These are phyloP conservation scores for Smittia sp. DNA, from an alignment of 2,888 invertebrate genomes.

Conservation along the genomic window DNA sequence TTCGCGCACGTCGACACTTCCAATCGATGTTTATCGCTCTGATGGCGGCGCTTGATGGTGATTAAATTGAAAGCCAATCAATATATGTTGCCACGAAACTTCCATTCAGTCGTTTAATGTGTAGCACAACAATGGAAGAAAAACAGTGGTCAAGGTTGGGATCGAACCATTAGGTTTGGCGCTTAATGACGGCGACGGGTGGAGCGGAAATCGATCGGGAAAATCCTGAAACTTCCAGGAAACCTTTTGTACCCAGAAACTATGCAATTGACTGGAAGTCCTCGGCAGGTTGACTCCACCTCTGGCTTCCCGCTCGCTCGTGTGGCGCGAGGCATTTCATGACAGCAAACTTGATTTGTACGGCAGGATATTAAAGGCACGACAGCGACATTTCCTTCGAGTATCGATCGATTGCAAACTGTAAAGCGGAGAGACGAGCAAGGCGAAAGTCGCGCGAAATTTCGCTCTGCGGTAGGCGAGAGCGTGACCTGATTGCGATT, in stretches of 20 bases:
- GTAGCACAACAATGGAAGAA: not conserved
- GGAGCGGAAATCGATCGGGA: too few relatives aligned
- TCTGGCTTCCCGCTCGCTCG: not conserved
- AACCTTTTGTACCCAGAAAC: not conserved
- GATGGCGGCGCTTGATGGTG: not conserved
- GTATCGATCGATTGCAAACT: not conserved
- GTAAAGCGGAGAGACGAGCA: not conserved
- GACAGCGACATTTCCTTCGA: not conserved
- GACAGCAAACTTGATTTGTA: not conserved
- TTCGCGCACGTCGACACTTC: not conserved
- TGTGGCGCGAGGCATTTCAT: not conserved
- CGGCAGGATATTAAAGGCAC: constrained; percentile 1
- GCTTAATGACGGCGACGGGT: too few relatives aligned
- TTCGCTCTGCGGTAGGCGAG: not conserved
- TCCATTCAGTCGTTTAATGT: not conserved
- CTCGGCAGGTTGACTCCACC: not conserved
- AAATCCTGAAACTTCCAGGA: not conserved
- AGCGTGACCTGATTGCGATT: not conserved
- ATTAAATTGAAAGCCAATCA: constrained; percentile 10
- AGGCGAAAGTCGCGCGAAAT: not conserved
- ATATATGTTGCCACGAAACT: not conserved
- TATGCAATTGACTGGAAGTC: too few relatives aligned
- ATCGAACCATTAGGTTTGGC: too few relatives aligned
- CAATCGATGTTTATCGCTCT: not conserved
- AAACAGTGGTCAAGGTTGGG: not conserved